Evolutionary conservation across 1,140 invertebrate species (phyloP), one percentile per base, ranked within the genome.

Genomic region (Drosophila saltans): DNA sequence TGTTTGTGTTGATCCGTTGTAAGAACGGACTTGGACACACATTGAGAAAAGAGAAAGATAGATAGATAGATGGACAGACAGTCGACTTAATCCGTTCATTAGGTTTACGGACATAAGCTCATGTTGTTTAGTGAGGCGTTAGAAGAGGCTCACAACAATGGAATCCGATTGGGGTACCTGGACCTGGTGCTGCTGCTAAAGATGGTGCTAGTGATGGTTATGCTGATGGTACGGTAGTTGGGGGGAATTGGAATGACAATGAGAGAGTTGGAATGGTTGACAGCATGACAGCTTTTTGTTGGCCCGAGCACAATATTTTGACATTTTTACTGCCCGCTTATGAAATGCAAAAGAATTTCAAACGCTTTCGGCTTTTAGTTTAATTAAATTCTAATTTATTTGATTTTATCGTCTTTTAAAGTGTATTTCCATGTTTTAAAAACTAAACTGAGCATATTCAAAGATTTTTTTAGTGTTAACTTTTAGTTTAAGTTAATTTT

Each of bases 381-480:
- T 89, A 88, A 89, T 88, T 88, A 88, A 88, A 88, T 89, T 80
- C 80, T 78, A 89, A 88, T 88, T 88, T 88, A 89, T 88, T 89
- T 74, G 70, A 78, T 75, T 88, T 88, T 88, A 88, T 84, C 77
- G 71, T 1, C 57, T 65, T 40, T 78, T 73, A 81, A 80, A 89
- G 84, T 88, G 84, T 84, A 69, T 88, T 88, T 84, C 72, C 84
- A 81, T 88, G 84, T 88, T 77, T 61, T 2, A 39, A 62, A 73
- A 76, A 78, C 61, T 56, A 80, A 66, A 60, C 71, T 65, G 76
- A 76, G 45, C 69, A 63, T 43, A 62, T 69, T 30, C 66, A 59
- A 7, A 36, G 33, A 36, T 36, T 36, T 36, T 36, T 36, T 36
- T 36, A 36, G 6, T 36, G 3, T 41, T 8, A 52, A 73, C 69